Evolutionary conservation across 2,113 vertebrate genomes (phyloP), one percentile per base, ranked within the genome.

Genomic region (Lipophrys pholis): DNA sequence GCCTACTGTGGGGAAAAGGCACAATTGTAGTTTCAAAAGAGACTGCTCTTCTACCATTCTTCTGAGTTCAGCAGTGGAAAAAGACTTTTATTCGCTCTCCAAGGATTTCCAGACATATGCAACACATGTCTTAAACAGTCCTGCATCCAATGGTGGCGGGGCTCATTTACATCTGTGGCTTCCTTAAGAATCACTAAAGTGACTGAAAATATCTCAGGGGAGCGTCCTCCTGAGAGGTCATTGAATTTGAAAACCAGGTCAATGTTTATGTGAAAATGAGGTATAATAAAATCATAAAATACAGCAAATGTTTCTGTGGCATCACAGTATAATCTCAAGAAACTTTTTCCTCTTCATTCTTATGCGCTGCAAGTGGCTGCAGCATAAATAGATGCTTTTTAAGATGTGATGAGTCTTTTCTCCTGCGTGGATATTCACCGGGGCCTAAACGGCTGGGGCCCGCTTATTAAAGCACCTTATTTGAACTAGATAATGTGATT

Each of bases 401-500:
- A 46, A 78, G 68, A 63, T 7, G 10, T 52, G 64, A 66, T 45
- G 63, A 75, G 60, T 43, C 30, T 50, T 12, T 41, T 21, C 79
- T 85, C 58, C 67, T 76, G 43, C 11, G 72, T 67, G 65, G 66
- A 78, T 87, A 71, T 87, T 85, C 76, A 84, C 58, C 61, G 65
- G 64, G 53, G 21, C 41, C 72, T 81, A 77, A 84, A 88, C 38
- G 68, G 76, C 62, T 71, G 16, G 41, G 21, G 21, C 68, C 66
- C 42, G 78, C 80, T 73, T 80, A 83, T 86, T 86, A 87, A 85
- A 83, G 75, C 75, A 89, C 83, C 80, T 88, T 81, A 80, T 84
- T 82, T 82, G 76, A 91, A 83, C 72, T 50, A 72, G 87, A 88
- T 83, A 87, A 90, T 81, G 82, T 78, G 76, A 84, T 86, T 84